Conservation (phyloP, 2,113 vertebrate species). For the Oryctolagus cuniculus region mOryCun1.1 NC_091441.1:110032001-110032500, state of each 20-base stretch:
- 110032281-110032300: background rate
- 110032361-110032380: fast-evolving
- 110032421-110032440: background rate
- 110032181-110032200: fast-evolving
- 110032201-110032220: fast-evolving
- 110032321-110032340: background rate
- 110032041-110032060: background rate
- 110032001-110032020: fast-evolving
- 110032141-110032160: fast-evolving
- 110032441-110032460: background rate
- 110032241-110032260: background rate
- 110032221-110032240: background rate
- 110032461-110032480: fast-evolving
- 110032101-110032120: too few species aligned
- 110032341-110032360: background rate
- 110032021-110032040: fast-evolving
- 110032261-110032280: background rate
- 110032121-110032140: fast-evolving
- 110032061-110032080: fast-evolving
- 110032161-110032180: too few species aligned
- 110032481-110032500: too few species aligned
- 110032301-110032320: too few species aligned
- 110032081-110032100: background rate
- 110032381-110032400: fast-evolving
- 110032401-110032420: too few species aligned